Conservation (phyloP, 2,113 vertebrate genomes). For the human (Homo sapiens) region GRCh38 chrY:1454501-1455000, state of each 20-base stretch:
- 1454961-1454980: too few relatives aligned
- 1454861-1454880: not conserved
- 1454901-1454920: too few relatives aligned
- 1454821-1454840: not conserved
- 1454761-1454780: not conserved
- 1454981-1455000: too few relatives aligned
- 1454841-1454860: not conserved
- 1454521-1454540: too few relatives aligned
- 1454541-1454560: too few relatives aligned
- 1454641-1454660: not conserved
- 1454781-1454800: not conserved
- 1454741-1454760: not conserved
- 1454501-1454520: not conserved
- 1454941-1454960: too few relatives aligned
- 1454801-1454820: not conserved
- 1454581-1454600: too few relatives aligned
- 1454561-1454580: too few relatives aligned
- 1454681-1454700: not conserved
- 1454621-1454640: not conserved
- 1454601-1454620: fast-evolving
- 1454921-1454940: too few relatives aligned
- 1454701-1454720: not conserved
- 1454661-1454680: not conserved
- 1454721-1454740: not conserved
- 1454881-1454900: fast-evolving